Evolutionary conservation across 2,113 vertebrate species (phyloP).

Genomic region (Carollia perspicillata): DNA sequence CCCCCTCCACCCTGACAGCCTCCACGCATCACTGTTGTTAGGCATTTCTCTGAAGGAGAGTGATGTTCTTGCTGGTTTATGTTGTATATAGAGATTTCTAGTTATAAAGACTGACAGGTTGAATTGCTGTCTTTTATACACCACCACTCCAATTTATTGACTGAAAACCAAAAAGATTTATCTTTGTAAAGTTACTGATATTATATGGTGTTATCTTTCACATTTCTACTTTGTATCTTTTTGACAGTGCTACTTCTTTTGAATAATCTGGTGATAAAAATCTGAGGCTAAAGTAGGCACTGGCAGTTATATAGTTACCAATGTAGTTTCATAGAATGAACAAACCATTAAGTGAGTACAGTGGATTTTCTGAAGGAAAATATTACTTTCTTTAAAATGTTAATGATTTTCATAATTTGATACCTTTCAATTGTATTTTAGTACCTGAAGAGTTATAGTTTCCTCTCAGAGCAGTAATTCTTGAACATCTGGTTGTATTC

Average conservation of each 20-base stretch:
- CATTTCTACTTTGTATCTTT: background rate
- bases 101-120: background rate
- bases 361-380: background rate
- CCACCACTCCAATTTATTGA: background rate
- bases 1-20: too few relatives aligned
- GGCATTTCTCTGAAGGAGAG: background rate
- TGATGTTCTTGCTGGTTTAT: background rate
- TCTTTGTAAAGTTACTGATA: background rate
- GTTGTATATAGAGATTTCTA: background rate
- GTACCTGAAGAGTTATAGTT: background rate
- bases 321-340: background rate
- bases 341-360: background rate
- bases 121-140: background rate
- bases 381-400: background rate
- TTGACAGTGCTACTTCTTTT: background rate
- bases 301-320: background rate
- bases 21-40: background rate
- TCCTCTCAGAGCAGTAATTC: background rate
- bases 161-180: background rate
- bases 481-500: background rate
- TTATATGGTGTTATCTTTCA: background rate
- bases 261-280: background rate
- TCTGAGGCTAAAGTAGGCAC: background rate
- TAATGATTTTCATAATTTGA: background rate
- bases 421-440: background rate